Conservation (phyloP, 2,797 vertebrate species). For the Fistularia commersonii region DNA sequence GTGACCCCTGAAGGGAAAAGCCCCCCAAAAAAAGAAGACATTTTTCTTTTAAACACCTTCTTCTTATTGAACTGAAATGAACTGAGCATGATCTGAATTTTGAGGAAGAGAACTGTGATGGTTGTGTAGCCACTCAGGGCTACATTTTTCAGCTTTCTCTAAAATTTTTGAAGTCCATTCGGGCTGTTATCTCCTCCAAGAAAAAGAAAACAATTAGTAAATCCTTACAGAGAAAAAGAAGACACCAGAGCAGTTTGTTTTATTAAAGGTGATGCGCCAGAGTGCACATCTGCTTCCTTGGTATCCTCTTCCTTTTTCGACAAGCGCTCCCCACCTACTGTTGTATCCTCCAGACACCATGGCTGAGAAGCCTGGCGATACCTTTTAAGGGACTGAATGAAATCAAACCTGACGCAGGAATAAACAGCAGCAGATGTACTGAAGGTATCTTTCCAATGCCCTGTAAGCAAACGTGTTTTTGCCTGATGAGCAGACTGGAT, state of each 20-base stretch:
- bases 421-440: slow-evolving; percentile 2
- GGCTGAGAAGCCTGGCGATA: neutral
- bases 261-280: neutral
- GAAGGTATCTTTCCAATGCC: neutral
- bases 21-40: no score
- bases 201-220: neutral
- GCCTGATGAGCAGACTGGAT: slow-evolving; percentile 1
- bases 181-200: no score
- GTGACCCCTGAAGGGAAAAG: no score
- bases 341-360: neutral
- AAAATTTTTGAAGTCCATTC: no score
- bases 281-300: neutral
- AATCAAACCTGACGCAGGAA: neutral
- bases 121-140: no score
- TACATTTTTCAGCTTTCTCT: no score
- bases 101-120: no score
- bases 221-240: neutral
- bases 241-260: neutral
- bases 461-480: neutral
- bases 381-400: neutral
- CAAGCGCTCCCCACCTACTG: neutral
- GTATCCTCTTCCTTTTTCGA: neutral
- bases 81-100: no score
- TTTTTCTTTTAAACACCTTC: no score
- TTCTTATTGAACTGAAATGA: no score